phyloP scores from a whole-genome alignment of 2,113 vertebrate species.

The Dromas ardeola region DNA sequence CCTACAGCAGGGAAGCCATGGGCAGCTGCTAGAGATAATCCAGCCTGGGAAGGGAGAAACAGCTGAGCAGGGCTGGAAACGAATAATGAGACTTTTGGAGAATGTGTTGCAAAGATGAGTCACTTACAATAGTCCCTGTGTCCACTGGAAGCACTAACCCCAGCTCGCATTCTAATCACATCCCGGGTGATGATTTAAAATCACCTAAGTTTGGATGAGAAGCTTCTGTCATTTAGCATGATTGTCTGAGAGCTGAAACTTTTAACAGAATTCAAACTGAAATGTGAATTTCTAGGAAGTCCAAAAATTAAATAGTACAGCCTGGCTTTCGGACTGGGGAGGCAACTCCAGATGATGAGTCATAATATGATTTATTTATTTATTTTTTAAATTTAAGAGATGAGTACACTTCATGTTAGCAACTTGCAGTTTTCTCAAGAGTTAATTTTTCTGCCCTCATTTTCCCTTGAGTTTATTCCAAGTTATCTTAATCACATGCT shows the following conservation, averaged over 20 bases:
- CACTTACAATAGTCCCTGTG: not conserved
- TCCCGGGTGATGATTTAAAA: not conserved
- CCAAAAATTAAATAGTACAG: not conserved
- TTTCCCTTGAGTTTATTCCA: not conserved
- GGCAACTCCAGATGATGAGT: not conserved
- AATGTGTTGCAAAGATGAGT: not conserved
- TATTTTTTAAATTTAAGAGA: not conserved
- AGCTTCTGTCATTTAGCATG: not conserved
- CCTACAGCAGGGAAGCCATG: not conserved
- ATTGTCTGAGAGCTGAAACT: not conserved
- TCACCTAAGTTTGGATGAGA: not conserved
- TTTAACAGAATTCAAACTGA: not conserved
- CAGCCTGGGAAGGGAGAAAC: not conserved
- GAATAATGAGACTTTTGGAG: not conserved
- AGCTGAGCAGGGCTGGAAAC: not conserved
- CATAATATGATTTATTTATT: not conserved
- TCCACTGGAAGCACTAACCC: not conserved
- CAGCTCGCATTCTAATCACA: not conserved
- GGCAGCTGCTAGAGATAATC: not conserved
- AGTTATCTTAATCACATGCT: conserved; percentile 27
- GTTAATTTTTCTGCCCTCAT: not conserved
- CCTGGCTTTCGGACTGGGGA: not conserved
- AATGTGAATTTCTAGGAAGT: not conserved
- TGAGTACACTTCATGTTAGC: not conserved
- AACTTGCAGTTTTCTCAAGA: not conserved